These are phyloP conservation scores for Okamejei kenojei DNA, from an alignment of 2,797 vertebrate species.

Conservation along the genomic window DNA sequence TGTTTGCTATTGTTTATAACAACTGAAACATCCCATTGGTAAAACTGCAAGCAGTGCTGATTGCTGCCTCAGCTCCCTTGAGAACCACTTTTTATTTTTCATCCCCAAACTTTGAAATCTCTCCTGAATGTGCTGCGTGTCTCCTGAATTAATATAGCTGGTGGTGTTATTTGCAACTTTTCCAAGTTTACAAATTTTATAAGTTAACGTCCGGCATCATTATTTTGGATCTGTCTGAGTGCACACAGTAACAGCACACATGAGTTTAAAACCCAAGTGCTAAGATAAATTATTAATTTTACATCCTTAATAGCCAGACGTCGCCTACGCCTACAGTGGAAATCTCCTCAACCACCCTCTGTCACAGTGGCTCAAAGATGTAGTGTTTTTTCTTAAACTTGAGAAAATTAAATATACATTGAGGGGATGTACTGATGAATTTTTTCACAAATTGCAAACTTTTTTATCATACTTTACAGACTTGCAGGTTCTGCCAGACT, in stretches of 20 bases:
- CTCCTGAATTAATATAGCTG: background rate
- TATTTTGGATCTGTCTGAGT: background rate
- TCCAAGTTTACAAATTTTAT: background rate
- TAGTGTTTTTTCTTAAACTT: too few species aligned
- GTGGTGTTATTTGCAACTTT: background rate
- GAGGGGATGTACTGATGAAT: too few species aligned
- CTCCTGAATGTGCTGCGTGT: background rate
- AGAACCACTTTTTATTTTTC: background rate
- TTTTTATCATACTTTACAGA: too few species aligned
- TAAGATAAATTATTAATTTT: too few species aligned
- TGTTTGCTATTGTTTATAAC: background rate
- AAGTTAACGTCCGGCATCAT: background rate
- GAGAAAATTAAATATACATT: too few species aligned
- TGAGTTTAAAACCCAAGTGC: background rate
- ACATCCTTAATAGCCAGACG: too few species aligned
- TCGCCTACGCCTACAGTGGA: too few species aligned
- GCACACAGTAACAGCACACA: background rate
- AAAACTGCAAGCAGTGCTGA: background rate
- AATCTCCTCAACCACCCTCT: too few species aligned
- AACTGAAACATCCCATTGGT: background rate
- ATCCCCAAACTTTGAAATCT: background rate
- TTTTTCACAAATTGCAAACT: too few species aligned
- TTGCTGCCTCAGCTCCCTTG: background rate
- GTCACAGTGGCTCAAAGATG: too few species aligned
- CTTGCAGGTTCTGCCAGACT: too few species aligned